Percentiles rank a stretch among this genome's conserved stretches.
These are phyloP conservation scores for Ooceraea biroi DNA, from an alignment of 1,140 invertebrate species.

Conservation along the genomic window DNA sequence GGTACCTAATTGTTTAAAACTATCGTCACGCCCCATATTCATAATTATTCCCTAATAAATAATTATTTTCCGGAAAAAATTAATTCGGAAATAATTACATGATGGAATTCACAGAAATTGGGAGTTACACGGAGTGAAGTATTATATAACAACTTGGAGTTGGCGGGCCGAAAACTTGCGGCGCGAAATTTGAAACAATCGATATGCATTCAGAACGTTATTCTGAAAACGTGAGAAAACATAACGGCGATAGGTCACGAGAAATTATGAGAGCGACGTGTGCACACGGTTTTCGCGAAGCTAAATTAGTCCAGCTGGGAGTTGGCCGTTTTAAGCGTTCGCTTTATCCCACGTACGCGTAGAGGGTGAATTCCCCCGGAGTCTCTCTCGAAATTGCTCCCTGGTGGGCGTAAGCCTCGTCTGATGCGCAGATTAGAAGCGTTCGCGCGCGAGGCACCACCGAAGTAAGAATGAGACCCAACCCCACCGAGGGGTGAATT, in stretches of 20 bases:
- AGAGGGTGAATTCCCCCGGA: conserved; percentile 29
- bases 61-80: too few species aligned
- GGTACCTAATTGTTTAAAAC: not conserved
- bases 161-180: conserved; percentile 21
- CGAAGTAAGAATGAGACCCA: conserved; percentile 42
- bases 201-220: conserved; percentile 33
- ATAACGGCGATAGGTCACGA: conserved; percentile 52
- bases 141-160: not conserved
- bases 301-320: conserved; percentile 43
- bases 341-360: conserved; percentile 32
- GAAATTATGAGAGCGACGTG: conserved; percentile 40
- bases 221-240: conserved; percentile 49
- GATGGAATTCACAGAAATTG: too few species aligned
- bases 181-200: conserved; percentile 42
- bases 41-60: too few species aligned
- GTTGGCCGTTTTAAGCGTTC: conserved; percentile 49
- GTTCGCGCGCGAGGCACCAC: conserved; percentile 5
- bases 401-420: conserved; percentile 41
- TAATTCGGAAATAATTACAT: too few species aligned
- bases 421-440: conserved; percentile 58
- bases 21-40: too few species aligned
- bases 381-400: conserved; percentile 55
- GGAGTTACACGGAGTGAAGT: not conserved
- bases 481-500: conserved; percentile 1
- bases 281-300: conserved; percentile 22